Conservation (phyloP, 2,888 invertebrate species). For the Scelioninae gen. 1 region DNA sequence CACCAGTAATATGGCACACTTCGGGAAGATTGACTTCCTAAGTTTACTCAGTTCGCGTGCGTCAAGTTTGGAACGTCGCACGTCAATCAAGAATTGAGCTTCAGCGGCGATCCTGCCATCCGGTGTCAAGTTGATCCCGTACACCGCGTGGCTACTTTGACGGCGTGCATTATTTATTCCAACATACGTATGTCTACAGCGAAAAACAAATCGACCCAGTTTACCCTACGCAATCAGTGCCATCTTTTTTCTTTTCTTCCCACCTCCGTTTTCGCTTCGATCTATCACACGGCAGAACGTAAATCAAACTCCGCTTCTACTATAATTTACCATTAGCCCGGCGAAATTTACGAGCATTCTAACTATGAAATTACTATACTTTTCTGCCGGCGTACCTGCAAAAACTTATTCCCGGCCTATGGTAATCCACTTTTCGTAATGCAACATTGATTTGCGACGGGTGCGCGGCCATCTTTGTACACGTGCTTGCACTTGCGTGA, state of each 20-base stretch:
- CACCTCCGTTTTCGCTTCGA: constrained; percentile 12
- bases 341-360: constrained; percentile 43
- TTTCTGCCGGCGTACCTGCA: constrained; percentile 6
- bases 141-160: constrained; percentile 69
- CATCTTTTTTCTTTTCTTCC: not conserved
- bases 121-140: constrained; percentile 77
- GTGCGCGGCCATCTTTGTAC: constrained; percentile 79
- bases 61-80: constrained; percentile 81
- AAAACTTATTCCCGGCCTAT: constrained; percentile 20
- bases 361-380: constrained; percentile 43
- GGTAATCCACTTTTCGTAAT: constrained; percentile 12
- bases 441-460: constrained; percentile 26
- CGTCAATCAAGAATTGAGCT: constrained; percentile 81
- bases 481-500: constrained; percentile 82
- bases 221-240: constrained; percentile 70
- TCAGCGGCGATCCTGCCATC: constrained; percentile 75
- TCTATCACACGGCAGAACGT: constrained; percentile 41
- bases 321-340: constrained; percentile 47
- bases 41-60: constrained; percentile 82
- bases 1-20: constrained; percentile 62
- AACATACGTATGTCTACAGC: constrained; percentile 55
- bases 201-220: constrained; percentile 70
- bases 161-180: constrained; percentile 73
- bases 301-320: constrained; percentile 30
- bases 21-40: constrained; percentile 64